Base-by-base conservation (phyloP, 2,113 vertebrate species). In the Tragelaphus scriptus region DNA sequence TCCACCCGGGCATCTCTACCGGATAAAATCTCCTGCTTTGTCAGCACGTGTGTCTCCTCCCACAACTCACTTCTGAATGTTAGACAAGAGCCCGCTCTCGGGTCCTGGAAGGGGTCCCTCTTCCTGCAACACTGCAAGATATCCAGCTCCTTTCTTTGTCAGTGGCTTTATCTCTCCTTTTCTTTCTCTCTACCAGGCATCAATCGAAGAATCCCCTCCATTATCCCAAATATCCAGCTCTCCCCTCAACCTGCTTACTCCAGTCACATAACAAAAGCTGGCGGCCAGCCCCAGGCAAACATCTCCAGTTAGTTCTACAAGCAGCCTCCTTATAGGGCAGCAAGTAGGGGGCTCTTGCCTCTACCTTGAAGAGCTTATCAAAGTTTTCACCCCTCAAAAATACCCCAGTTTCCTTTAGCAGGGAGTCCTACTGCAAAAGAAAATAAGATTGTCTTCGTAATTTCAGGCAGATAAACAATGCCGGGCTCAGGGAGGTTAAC, bases 401-500 rank as follows among this genome's bases (percentile, higher is more conserved):
- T 61, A 30, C 28, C 23, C 44, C 68, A 10, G 30, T 36, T 84
- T 58, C 36, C 23, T 71, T 90, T 84, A 32, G 47, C 16, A 0
- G 88, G 55, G 28, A 81, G 40, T 51, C 94, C 63, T 32, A 26
- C 95, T 63, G 68, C 26, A n/a, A 17, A 85, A 71, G 85, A 93
- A 92, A 90, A 92, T 79, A 77, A 87, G 92, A 49, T 59, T 8
- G 25, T 85, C 75, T 90, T n/a, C 5, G 1, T 95, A 58, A 92
- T 89, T 95, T 81, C 59, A 77, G 49, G 49, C 81, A 58, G 90
- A 96, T 90, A 77, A 95, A 96, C 56, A 82, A 77, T 16, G 44
- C 90, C 9, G 23, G 61, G 68, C 77, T 77, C 89, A 7, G 77
- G 75, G 92, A 97, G 85, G 94, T 95, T 98, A 96, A 98, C 93